Evolutionary conservation across 2,888 invertebrate species (phyloP).

Genomic region (Heteromurus nitidus): DNA sequence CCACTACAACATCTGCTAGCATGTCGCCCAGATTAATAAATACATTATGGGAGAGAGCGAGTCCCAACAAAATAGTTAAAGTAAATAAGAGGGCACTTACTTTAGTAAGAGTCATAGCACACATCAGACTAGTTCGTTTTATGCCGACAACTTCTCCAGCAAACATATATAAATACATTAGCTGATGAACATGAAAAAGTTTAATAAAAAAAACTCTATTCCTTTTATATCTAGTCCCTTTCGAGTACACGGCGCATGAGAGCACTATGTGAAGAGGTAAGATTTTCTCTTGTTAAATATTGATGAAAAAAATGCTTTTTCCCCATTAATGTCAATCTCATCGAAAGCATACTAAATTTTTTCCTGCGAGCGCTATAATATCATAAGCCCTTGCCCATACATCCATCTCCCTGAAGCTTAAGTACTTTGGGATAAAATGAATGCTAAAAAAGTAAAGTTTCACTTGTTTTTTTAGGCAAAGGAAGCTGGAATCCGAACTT

Average conservation of each 20-base stretch:
- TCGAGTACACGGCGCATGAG: slow-evolving; percentile 95
- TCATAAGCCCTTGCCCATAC: no score
- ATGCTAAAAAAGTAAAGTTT: no score
- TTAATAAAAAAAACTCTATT: no score
- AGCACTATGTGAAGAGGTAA: slow-evolving; percentile 94
- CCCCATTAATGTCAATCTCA: slow-evolving; percentile 28
- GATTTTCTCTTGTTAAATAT: slow-evolving; percentile 27
- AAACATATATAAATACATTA: no score
- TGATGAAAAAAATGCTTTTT: slow-evolving; percentile 18
- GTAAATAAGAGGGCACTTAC: background rate
- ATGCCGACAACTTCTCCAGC: no score
- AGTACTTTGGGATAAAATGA: no score
- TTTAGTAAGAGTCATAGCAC: no score
- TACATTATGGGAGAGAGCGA: background rate
- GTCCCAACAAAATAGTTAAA: background rate
- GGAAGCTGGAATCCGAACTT: slow-evolving; percentile 99
- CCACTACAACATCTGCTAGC: no score
- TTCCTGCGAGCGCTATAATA: background rate
- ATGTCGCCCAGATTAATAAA: slow-evolving; percentile 12
- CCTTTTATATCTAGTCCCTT: no score
- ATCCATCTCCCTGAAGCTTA: no score
- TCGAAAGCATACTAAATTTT: background rate
- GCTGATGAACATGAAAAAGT: background rate
- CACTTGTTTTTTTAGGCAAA: slow-evolving; percentile 85
- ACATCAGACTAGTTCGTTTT: no score